Base-by-base conservation (phyloP, 2,888 invertebrate genomes). In the Ochropleura plecta region DNA sequence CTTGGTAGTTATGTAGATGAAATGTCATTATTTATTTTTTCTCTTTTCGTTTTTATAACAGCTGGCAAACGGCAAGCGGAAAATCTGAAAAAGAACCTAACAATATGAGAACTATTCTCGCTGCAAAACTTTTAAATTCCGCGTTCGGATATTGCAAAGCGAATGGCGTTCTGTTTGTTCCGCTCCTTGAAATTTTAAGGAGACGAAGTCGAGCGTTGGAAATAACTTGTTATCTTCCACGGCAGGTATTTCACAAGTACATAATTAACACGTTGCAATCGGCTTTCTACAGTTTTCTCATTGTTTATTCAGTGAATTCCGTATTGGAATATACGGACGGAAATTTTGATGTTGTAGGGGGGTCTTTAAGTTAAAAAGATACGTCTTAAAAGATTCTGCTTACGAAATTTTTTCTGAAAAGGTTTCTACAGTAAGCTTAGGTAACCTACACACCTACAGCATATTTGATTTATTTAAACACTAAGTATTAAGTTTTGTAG, bases 121-220 rank as follows among this genome's bases (percentile, higher is more conserved):
- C 86, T 83, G 84, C 71, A 82, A 89, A 92, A 91, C 84, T 90
- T 91, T 91, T 88, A 90, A 90, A 89, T 91, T 90, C 88, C 82
- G 75, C 84, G 83, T 90, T 90, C 88, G 89, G 88, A 90, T 91
- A 92, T 91, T 91, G 89, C 90, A 88, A 78, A 83, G 81, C 79
- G 88, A 86, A 73, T 68, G 82, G 79, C 78, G 68, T 85, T 80
- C 82, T 91, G 89, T 90, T 91, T 91, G 91, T 89, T 89, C 88
- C 87, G 86, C 89, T 86, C 75, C 84, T 87, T 91, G 90, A 92
- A 92, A 92, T 90, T 91, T 92, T 92, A 91, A 92, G 92, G 91
- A 91, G 86, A 77, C 87, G 88, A 86, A 87, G 85, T 88, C 85
- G 79, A 77, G 80, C 81, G 75, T 76, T 86, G 75, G 83, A 79